Evolutionary conservation across 1,140 invertebrate species (phyloP).

Genomic region (Heliothis virescens): DNA sequence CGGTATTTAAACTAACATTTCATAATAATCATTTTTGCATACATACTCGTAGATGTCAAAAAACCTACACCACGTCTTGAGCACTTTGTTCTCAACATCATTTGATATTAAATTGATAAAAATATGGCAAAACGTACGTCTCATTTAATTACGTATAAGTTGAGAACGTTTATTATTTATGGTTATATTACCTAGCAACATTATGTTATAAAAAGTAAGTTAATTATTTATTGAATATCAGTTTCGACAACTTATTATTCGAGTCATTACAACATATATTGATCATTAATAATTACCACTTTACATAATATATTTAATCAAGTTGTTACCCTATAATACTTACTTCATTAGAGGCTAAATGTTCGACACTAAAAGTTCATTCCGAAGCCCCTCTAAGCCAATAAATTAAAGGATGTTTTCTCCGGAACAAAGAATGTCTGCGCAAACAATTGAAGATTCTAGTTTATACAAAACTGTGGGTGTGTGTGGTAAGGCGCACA

Average conservation of each 20-base stretch:
- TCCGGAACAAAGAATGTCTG: not conserved
- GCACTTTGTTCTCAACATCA: not conserved
- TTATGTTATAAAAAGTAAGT: no score
- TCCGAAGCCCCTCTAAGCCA: not conserved
- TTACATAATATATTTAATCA: not conserved
- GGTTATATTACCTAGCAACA: no score
- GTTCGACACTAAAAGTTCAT: not conserved
- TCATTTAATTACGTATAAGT: not conserved
- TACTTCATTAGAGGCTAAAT: no score
- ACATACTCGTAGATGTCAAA: slow-evolving; percentile 9
- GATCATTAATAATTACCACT: not conserved
- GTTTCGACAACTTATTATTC: no score
- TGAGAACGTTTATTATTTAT: no score
- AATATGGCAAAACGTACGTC: not conserved
- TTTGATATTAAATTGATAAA: not conserved
- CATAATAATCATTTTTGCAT: no score
- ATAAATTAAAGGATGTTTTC: slow-evolving; percentile 32
- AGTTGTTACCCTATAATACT: no score
- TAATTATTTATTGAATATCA: no score
- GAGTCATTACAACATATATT: not conserved
- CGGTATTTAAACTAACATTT: no score
- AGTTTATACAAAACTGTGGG: slow-evolving; percentile 1
- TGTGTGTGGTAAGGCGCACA: not conserved
- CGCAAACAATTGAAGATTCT: slow-evolving; percentile 31
- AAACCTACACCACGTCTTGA: not conserved